Evolutionary conservation across 2,113 vertebrate species (phyloP), one percentile per base, ranked within the genome.

Genomic region (Carassius auratus): DNA sequence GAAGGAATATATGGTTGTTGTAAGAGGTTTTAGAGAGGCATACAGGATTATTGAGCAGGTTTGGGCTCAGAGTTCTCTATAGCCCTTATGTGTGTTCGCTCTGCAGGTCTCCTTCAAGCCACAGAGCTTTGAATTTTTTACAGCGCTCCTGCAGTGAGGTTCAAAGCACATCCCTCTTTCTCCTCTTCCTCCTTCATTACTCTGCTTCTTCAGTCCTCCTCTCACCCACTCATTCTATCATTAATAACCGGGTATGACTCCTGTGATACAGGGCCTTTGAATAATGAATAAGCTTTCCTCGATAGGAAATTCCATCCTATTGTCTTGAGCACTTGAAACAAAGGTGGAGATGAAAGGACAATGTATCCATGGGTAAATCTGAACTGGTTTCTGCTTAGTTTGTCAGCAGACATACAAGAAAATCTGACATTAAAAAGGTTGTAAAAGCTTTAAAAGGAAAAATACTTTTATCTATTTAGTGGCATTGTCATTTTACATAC

Each of bases 251-350:
- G 81, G 82, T 87, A 73, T 52, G 62, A 74, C 48, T 86, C 36
- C 85, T 84, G 84, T 90, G 89, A 88, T 76, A 85, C 87, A 87
- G 75, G 79, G 52, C 75, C 76, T 91, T 91, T 92, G 81, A 92
- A 90, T 92, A 83, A 80, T 62, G 14, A 76, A 80, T 84, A 71
- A 81, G 50, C n/a, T 86, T 91, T 87, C 89, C 55, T 86, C 57
- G 85, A 89, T 66, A 85, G 74, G 88, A 91, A 91, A 88, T 89
- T 90, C 81, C 90, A 90, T 87, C 85, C 89, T 84, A 82, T 89
- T 91, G 89, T 92, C 87, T 87, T 68, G 87, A 88, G 42, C 36
- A 33, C 85, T 81, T 86, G 84, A 90, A 85, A 88, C 57, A 88
- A 86, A 86, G 66, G 86, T 80, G 78, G 59, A 90, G 85, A 92